Evolutionary conservation across 1,140 invertebrate species (phyloP), one percentile per base, ranked within the genome.

Genomic region (Drosophila kohkoa): DNA sequence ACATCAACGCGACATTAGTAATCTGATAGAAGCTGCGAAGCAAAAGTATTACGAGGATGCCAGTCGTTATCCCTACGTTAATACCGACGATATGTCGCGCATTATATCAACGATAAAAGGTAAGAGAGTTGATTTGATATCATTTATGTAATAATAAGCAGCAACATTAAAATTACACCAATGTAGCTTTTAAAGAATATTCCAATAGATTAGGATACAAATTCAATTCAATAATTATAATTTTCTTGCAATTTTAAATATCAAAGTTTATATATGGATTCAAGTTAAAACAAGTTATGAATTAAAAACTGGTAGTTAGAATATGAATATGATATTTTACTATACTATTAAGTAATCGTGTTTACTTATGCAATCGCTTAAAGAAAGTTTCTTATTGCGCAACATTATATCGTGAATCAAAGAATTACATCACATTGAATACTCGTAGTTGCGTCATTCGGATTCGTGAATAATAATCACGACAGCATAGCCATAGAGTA

Each of bases 1-100:
- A 81, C 96, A 96, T 78, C 93, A 94, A 52, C 93, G 95, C 25
- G 94, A 95, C 59, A 81, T 94, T 8, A 75, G 92, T 16, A 94
- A 94, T 73, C 92, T 96, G 30, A 94, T 95, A 35, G 91, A 93
- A 6, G 93, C 94, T 1, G 94, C 93, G 2, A 95, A 48, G 90
- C 91, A 94, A 82, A 93, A 95, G 91, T 93, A 95, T 70, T 93
- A 93, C 67, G 89, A 92, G 67, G 93, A 93, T 75, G 77, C 88
- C 5, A 93, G 93, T 75, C 69, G 77, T 8, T 64, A 74, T 72
- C 65, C 85, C 11, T 74, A 75, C 60, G 75, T 75, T 15, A 66
- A 25, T 54, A 75, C 65, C 60, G 51, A 63, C 20, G 81, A 77
- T 68, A 54, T 89, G 52, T 66, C 79, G 6, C 72, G 60, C 13